These are phyloP conservation scores for Caranx ignobilis DNA, from an alignment of 2,113 vertebrate species.

Conservation along the genomic window DNA sequence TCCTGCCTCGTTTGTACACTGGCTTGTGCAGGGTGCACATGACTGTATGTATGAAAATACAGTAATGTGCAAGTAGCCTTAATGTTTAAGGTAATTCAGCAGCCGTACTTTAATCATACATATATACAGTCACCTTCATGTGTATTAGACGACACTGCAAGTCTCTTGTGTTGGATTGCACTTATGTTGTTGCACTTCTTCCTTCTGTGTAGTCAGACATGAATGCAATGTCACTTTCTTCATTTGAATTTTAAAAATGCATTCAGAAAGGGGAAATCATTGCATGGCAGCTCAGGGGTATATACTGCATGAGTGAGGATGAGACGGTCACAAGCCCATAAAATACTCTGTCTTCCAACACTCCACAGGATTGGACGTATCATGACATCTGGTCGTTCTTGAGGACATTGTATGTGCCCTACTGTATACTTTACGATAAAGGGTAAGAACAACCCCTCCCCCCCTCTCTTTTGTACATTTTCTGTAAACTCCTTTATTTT, in stretches of 20 bases:
- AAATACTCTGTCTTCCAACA: background rate
- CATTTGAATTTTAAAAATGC: background rate
- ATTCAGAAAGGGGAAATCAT: background rate
- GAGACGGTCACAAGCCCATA: slow-evolving; percentile 5
- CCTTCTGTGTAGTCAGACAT: background rate
- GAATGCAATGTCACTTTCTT: background rate
- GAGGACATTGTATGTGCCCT: slow-evolving; percentile 91
- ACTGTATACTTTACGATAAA: slow-evolving; percentile 96
- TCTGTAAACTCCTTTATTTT: background rate
- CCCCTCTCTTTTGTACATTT: no score
- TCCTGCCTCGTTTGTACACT: no score
- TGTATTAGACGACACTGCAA: background rate
- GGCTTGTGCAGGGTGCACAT: no score
- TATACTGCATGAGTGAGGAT: background rate
- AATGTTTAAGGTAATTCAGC: slow-evolving; percentile 10
- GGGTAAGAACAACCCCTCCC: slow-evolving; percentile 84
- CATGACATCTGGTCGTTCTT: slow-evolving; percentile 96
- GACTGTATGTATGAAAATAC: no score
- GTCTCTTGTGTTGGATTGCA: slow-evolving; percentile 1
- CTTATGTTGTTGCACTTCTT: background rate
- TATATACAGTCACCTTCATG: background rate
- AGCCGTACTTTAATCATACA: background rate
- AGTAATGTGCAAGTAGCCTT: no score
- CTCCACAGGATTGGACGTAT: slow-evolving; percentile 93
- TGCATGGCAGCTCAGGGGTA: background rate